Conservation (phyloP, 1,140 invertebrate genomes). For the Leptopilina boulardi region DNA sequence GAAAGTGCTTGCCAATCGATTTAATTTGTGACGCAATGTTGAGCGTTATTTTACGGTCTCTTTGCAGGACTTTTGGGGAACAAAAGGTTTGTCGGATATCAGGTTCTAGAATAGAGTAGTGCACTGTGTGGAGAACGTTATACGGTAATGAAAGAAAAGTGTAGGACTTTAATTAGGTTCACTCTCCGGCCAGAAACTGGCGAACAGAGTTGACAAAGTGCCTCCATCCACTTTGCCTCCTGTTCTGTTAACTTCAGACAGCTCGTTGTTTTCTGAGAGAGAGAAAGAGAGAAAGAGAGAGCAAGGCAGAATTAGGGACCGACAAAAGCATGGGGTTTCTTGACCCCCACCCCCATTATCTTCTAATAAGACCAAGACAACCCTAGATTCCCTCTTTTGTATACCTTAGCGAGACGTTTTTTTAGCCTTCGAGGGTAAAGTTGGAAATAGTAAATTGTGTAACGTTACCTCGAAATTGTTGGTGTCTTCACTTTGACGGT, state of each 20-base stretch:
- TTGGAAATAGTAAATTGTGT: constrained; percentile 37
- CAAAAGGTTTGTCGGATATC: constrained; percentile 22
- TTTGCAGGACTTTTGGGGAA: constrained; percentile 15
- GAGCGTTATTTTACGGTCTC: constrained; percentile 8
- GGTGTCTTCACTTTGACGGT: constrained; percentile 18
- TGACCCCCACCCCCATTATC: constrained; percentile 25
- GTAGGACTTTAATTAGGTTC: constrained; percentile 47
- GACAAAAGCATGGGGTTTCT: neutral
- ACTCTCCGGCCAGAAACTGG: constrained; percentile 12
- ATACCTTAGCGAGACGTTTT: constrained; percentile 19
- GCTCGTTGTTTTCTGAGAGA: constrained; percentile 36
- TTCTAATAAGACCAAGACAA: constrained; percentile 36
- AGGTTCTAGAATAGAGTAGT: neutral
- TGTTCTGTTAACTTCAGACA: constrained; percentile 29
- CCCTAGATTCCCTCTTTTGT: neutral
- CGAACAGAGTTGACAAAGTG: constrained; percentile 41
- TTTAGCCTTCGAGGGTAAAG: neutral
- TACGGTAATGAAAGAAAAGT: constrained; percentile 42
- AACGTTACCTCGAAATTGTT: constrained; percentile 42
- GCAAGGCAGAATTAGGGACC: constrained; percentile 3
- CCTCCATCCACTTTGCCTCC: constrained; percentile 26
- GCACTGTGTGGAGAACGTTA: constrained; percentile 16
- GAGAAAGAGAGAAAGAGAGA: neutral
- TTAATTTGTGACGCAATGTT: constrained; percentile 4
- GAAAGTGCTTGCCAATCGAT: constrained; percentile 12